A percentile compares a stretch with the other conserved stretches of the same genome.
These are phyloP conservation scores for Mylabris sibirica DNA, from an alignment of 2,888 invertebrate genomes.

Conservation along the genomic window DNA sequence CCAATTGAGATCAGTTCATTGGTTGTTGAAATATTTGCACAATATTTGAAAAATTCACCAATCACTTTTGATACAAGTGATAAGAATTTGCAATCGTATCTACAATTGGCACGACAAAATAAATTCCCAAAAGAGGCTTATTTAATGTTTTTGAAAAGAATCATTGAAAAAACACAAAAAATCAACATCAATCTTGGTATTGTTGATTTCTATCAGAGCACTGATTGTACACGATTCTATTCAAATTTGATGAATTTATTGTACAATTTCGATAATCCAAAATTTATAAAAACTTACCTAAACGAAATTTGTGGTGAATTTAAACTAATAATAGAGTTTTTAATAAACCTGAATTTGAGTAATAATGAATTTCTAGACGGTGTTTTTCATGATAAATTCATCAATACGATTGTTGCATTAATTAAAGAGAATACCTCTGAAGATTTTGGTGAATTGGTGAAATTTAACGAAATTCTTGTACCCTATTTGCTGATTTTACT, in stretches of 20 bases:
- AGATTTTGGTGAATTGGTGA: constrained; percentile 11
- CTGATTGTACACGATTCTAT: constrained; percentile 58
- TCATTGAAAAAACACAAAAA: constrained; percentile 61
- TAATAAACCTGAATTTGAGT: constrained; percentile 40
- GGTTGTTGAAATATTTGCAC: constrained; percentile 61
- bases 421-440: constrained; percentile 24
- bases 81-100: constrained; percentile 39
- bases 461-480: constrained; percentile 19
- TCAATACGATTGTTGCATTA: constrained; percentile 27
- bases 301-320: constrained; percentile 48
- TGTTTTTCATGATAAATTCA: constrained; percentile 30
- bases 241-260: constrained; percentile 56
- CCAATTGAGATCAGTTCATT: constrained; percentile 58
- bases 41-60: constrained; percentile 56
- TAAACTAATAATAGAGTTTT: constrained; percentile 52
- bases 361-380: constrained; percentile 24
- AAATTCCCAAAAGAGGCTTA: constrained; percentile 67
- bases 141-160: constrained; percentile 64
- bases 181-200: constrained; percentile 57
- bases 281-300: constrained; percentile 56
- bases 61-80: constrained; percentile 58
- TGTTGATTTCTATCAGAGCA: constrained; percentile 60
- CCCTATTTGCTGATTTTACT: constrained; percentile 33
- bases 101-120: constrained; percentile 57
- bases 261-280: constrained; percentile 61